Conservation (phyloP, 1,140 invertebrate genomes). For the Drosophila ironensis region DNA sequence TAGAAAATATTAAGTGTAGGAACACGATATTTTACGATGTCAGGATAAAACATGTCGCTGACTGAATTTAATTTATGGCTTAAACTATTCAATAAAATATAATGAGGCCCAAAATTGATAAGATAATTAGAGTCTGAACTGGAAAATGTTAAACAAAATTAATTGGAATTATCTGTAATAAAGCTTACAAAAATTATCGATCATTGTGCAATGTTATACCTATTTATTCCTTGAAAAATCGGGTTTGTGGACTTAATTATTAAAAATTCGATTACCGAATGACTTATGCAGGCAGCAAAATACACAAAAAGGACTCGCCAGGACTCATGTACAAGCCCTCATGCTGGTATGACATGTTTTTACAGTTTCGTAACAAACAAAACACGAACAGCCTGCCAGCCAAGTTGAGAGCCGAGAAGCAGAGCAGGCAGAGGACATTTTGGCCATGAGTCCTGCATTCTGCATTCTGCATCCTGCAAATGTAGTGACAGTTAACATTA, state of each 20-base stretch:
- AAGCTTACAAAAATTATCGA: not conserved
- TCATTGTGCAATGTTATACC: not conserved
- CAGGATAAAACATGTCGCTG: no score
- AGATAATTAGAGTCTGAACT: not conserved
- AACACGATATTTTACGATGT: no score
- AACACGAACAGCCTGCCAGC: constrained; percentile 24
- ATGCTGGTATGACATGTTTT: constrained; percentile 57
- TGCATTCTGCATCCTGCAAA: constrained; percentile 36
- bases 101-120: no score
- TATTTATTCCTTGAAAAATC: constrained; percentile 26
- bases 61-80: no score
- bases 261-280: constrained; percentile 30
- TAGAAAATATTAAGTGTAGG: no score
- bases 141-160: not conserved
- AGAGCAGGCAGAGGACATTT: no score
- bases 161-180: not conserved
- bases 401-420: not conserved
- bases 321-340: constrained; percentile 13
- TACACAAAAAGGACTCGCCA: constrained; percentile 32
- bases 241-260: constrained; percentile 52
- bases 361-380: constrained; percentile 75
- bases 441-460: no score
- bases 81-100: no score
- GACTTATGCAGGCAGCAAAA: constrained; percentile 30
- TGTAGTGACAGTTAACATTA: constrained; percentile 78